Conservation (phyloP, 2,888 invertebrate species). For the Leucozona laternaria region DNA sequence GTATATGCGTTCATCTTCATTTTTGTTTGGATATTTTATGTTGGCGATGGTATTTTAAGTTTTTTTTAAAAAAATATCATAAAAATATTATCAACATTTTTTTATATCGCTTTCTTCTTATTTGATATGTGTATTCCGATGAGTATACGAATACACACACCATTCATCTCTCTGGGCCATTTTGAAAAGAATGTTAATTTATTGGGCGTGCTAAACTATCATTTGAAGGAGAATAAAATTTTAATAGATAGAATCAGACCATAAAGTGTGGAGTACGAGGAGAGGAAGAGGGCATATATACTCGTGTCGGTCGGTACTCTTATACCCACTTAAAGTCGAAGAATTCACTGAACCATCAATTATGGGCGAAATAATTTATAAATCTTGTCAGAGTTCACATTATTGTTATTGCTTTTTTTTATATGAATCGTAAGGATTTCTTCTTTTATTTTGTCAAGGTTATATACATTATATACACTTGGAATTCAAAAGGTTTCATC, state of each 20-base stretch:
- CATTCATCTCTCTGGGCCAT: background rate
- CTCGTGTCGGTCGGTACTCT: too few species aligned
- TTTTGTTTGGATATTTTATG: background rate
- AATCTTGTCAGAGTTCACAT: conserved; percentile 30
- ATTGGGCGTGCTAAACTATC: conserved; percentile 45
- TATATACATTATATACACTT: background rate
- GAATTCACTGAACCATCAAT: conserved; percentile 49
- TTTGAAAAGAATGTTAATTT: conserved; percentile 36
- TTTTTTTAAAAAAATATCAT: background rate
- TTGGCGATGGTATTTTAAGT: background rate
- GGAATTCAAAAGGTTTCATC: conserved; percentile 12
- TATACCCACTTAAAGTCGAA: background rate
- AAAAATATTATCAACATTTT: background rate
- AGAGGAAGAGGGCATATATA: background rate
- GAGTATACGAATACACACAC: background rate
- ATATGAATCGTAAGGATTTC: conserved; percentile 15
- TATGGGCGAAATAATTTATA: conserved; percentile 39
- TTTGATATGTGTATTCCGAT: background rate
- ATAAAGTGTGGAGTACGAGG: background rate
- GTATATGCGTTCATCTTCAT: background rate
- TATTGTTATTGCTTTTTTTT: conserved; percentile 24
- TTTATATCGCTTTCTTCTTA: background rate
- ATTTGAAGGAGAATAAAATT: conserved; percentile 23
- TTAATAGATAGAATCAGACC: background rate
- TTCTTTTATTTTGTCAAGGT: conserved; percentile 14